These are phyloP conservation scores for Aix galericulata DNA, from an alignment of 2,113 vertebrate genomes.

Conservation along the genomic window DNA sequence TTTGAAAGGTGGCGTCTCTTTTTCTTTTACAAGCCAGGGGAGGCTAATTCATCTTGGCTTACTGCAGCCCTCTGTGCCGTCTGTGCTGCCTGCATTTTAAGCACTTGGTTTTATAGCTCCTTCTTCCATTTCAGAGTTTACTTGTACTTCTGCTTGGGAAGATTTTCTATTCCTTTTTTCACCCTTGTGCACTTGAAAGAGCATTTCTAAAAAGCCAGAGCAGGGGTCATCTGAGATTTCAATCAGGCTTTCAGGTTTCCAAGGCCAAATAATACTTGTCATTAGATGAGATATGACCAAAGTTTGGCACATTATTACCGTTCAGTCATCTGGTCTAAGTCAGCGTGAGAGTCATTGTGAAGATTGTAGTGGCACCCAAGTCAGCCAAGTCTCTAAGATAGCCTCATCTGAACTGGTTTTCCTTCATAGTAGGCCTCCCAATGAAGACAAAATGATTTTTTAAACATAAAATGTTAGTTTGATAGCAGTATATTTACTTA, in stretches of 20 bases:
- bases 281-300: not conserved
- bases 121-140: not conserved
- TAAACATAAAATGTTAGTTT: not conserved
- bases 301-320: not conserved
- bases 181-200: not conserved
- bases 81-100: slow-evolving; percentile 49
- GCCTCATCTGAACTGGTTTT: not conserved
- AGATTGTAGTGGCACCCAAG: not conserved
- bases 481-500: not conserved
- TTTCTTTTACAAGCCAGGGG: slow-evolving; percentile 11
- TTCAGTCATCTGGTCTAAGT: not conserved
- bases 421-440: not conserved
- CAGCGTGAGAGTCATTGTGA: not conserved
- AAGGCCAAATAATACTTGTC: not conserved
- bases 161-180: not conserved
- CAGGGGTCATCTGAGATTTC: not conserved
- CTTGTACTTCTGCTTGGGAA: not conserved
- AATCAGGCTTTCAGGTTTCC: not conserved
- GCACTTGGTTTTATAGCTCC: not conserved
- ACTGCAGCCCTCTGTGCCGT: not conserved
- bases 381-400: not conserved
- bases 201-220: not conserved
- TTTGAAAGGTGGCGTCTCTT: slow-evolving; percentile 29
- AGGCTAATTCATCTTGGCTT: slow-evolving; percentile 42
- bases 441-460: not conserved